Evolutionary conservation across 35 echinoderm and acorn worm genomes (phyloP).

Genomic region (Ptychodera flava): DNA sequence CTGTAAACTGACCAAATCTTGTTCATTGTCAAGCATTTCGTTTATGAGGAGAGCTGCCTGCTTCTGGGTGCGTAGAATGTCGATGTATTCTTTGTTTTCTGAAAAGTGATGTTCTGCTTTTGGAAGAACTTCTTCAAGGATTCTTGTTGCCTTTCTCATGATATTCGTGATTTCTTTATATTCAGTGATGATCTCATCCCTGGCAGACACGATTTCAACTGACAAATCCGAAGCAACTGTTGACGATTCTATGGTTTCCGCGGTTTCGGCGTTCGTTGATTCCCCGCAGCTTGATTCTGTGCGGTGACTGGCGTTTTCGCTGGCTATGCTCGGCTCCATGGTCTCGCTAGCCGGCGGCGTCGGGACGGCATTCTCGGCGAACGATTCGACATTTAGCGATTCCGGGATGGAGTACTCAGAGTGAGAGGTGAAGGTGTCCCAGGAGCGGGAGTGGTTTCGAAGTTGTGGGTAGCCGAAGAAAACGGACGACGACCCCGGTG

Average conservation of each 20-base stretch:
- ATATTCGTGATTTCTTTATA: neutral
- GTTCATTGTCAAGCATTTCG: neutral
- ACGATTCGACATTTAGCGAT: neutral
- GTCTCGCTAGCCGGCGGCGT: neutral
- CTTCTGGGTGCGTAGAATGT: neutral
- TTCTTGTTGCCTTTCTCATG: neutral
- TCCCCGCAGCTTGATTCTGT: neutral
- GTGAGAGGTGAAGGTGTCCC: neutral
- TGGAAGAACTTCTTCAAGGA: neutral
- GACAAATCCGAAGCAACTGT: neutral
- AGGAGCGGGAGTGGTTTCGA: neutral
- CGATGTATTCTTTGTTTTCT: neutral
- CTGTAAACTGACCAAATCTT: neutral
- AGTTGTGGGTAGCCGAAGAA: neutral
- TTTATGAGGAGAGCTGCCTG: neutral
- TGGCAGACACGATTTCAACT: neutral
- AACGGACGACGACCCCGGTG: neutral
- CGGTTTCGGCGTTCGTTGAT: neutral
- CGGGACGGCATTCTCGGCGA: neutral
- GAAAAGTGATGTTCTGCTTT: neutral
- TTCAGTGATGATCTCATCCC: neutral
- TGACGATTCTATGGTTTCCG: neutral
- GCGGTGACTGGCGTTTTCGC: neutral
- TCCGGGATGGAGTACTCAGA: neutral
- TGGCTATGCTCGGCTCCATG: neutral